A percentile compares a stretch with the other conserved stretches of the same genome.
Evolutionary conservation across 2,797 vertebrate genomes (phyloP).

Genomic region (Salmo trutta): DNA sequence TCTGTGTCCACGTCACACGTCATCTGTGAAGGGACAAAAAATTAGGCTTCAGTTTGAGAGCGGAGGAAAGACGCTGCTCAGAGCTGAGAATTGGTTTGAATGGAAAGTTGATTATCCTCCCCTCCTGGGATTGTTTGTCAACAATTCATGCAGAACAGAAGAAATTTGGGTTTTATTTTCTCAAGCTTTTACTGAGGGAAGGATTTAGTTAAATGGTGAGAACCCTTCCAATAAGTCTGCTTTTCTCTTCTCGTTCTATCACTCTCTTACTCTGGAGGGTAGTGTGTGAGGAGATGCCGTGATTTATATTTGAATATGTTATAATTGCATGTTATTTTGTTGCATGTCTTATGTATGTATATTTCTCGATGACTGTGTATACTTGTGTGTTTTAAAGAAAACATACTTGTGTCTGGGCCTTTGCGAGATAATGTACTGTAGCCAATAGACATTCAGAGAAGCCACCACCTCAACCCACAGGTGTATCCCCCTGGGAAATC

Average conservation of each 20-base stretch:
- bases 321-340: background rate
- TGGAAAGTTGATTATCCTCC: background rate
- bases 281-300: background rate
- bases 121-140: background rate
- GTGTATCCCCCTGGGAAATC: slow-evolving; percentile 7
- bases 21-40: background rate
- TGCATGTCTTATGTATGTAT: background rate
- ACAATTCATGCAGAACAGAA: background rate
- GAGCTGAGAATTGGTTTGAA: too few species aligned
- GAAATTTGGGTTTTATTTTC: background rate
- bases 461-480: background rate
- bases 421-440: background rate
- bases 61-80: background rate
- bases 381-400: background rate
- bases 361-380: background rate
- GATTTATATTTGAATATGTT: background rate
- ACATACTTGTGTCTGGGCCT: background rate
- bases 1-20: background rate
- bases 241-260: background rate
- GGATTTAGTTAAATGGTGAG: slow-evolving; percentile 1
- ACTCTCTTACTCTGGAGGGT: background rate
- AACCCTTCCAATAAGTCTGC: background rate
- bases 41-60: background rate
- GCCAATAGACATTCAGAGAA: background rate
- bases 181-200: background rate